Base-by-base conservation (phyloP, 2,113 vertebrate species). In the Hymenochirus boettgeri region DNA sequence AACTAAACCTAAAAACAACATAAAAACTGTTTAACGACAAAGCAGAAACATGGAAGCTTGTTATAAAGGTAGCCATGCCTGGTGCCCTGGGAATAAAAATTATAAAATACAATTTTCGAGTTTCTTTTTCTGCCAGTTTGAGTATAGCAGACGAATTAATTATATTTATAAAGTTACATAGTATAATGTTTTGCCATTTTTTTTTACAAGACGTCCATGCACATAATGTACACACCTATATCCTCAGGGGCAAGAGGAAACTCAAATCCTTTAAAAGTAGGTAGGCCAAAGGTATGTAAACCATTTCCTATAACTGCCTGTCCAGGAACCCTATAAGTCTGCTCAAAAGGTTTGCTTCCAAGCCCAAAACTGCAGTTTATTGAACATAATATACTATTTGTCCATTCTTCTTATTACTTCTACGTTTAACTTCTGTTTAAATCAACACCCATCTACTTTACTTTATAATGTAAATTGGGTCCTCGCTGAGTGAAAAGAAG, bases 1-100 rank as follows among this genome's bases (percentile, higher is more conserved):
- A n/a, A 39, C 22, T 18, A 26, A 37, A 18, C 45, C 56, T 67
- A 67, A 67, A 67, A 59, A 67, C 59, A 67, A 59, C 23, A 21
- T 42, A 24, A 19, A 50, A 33, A 35, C 39, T 47, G 26, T 39
- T 27, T 17, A 23, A 18, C 52, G 15, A 37, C n/a, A 8, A 57
- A 22, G n/a, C n/a, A 52, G 29, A 52, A 50, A 62, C 5, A 12
- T 29, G 6, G n/a, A 27, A 11, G 9, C 15, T 48, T 39, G 25
- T n/a, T 52, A 47, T 11, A 52, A 59, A 52, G 37, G 2, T 59
- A 50, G 26, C 22, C 22, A 63, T 23, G 24, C 17, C 7, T 1
- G 25, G 11, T 24, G 18, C n/a, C n/a, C 3, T 29, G 9, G n/a
- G n/a, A n/a, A n/a, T n/a, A n/a, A n/a, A n/a, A n/a, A n/a, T n/a